phyloP scores from a whole-genome alignment of 1,140 invertebrate genomes.

The Drosophila yakuba region DNA sequence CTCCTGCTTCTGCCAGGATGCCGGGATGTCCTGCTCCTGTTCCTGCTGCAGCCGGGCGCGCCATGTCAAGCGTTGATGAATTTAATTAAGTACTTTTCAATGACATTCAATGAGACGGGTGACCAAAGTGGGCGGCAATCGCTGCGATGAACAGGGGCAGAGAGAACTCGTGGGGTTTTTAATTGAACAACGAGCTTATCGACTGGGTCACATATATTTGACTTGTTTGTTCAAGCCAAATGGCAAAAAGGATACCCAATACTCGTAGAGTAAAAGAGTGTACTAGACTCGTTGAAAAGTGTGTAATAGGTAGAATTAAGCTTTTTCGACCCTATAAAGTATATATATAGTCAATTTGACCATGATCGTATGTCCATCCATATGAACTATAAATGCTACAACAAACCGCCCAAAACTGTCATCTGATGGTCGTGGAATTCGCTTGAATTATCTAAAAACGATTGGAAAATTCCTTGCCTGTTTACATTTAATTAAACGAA shows the following conservation, averaged over 20 bases:
- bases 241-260: background rate
- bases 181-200: constrained; percentile 65
- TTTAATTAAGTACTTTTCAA: constrained; percentile 83
- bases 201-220: constrained; percentile 1
- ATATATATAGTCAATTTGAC: too few species aligned
- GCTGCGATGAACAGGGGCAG: constrained; percentile 16
- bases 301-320: too few species aligned
- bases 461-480: too few species aligned
- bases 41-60: constrained; percentile 25
- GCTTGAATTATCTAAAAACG: too few species aligned
- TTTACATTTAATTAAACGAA: background rate
- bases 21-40: background rate
- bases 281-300: too few species aligned
- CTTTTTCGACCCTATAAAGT: too few species aligned
- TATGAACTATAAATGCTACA: too few species aligned
- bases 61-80: constrained; percentile 81
- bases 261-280: too few species aligned
- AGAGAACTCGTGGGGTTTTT: constrained; percentile 48
- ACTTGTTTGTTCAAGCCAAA: constrained; percentile 8
- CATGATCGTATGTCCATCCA: too few species aligned
- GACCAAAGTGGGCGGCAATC: background rate
- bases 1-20: background rate
- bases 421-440: too few species aligned
- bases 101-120: constrained; percentile 61
- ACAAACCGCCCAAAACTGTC: too few species aligned